Percentiles rank a stretch among this genome's conserved stretches.
These are phyloP conservation scores for Deilephila elpenor DNA, from an alignment of 2,888 invertebrate genomes.

Conservation along the genomic window DNA sequence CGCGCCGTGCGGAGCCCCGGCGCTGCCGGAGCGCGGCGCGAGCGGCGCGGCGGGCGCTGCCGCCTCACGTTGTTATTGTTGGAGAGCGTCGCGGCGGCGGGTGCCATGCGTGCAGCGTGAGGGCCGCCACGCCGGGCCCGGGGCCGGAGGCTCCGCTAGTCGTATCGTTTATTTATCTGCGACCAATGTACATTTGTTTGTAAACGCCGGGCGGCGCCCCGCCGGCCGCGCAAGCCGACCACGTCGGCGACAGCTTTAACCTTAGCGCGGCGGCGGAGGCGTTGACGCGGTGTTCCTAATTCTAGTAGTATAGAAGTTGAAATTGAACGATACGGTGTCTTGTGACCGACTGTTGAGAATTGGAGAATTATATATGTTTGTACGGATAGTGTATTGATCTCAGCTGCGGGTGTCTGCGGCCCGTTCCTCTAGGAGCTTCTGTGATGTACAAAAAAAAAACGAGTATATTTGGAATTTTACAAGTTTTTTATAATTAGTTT, in stretches of 20 bases:
- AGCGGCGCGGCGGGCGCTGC: conserved; percentile 34
- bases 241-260: conserved; percentile 65
- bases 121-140: conserved; percentile 58
- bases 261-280: conserved; percentile 52
- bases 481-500: conserved; percentile 84
- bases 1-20: conserved; percentile 18
- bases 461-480: conserved; percentile 83
- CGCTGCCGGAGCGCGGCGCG: conserved; percentile 39
- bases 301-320: conserved; percentile 78
- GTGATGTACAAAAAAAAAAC: conserved; percentile 81
- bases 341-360: conserved; percentile 73
- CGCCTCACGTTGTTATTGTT: conserved; percentile 37
- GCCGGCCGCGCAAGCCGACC: conserved; percentile 36
- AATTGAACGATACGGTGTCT: conserved; percentile 74
- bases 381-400: conserved; percentile 79
- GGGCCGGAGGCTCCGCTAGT: conserved; percentile 63
- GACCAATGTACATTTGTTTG: conserved; percentile 81
- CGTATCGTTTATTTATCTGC: conserved; percentile 80
- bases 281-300: conserved; percentile 57
- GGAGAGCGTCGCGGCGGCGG: conserved; percentile 39
- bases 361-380: conserved; percentile 80
- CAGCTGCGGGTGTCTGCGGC: conserved; percentile 73
- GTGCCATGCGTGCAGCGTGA: conserved; percentile 57
- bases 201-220: conserved; percentile 48
- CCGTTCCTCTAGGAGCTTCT: conserved; percentile 69